A percentile compares a stretch with the other conserved stretches of the same genome.
Evolutionary conservation across 1,140 invertebrate genomes (phyloP).

Genomic region (Mizuhopecten yessoensis): DNA sequence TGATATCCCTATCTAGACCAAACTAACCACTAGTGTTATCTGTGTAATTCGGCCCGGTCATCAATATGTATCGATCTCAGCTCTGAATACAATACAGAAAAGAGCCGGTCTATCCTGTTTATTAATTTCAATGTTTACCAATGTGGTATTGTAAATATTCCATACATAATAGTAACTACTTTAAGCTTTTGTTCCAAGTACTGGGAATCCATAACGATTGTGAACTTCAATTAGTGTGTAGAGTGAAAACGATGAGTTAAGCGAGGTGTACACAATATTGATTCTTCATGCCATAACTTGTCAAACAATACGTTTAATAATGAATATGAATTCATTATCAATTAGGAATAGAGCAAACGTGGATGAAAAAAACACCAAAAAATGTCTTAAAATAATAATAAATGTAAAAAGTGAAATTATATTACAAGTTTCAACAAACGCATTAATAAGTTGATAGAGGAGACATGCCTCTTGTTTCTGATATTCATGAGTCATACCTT

Average conservation of each 20-base stretch:
- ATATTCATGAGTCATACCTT: no score
- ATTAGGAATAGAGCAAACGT: no score
- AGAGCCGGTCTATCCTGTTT: not conserved
- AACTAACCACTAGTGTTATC: not conserved
- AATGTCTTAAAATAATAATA: no score
- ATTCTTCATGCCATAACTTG: no score
- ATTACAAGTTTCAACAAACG: no score
- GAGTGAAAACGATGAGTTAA: not conserved
- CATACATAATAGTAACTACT: not conserved
- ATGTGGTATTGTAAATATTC: not conserved
- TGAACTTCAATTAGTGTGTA: not conserved
- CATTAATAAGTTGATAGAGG: no score
- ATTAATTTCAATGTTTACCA: slow-evolving; percentile 7
- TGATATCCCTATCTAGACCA: not conserved
- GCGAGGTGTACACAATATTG: no score
- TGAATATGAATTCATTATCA: no score
- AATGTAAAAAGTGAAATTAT: no score
- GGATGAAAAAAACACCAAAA: no score
- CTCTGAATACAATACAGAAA: not conserved
- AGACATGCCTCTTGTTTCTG: no score
- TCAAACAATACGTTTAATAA: no score
- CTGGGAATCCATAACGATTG: not conserved
- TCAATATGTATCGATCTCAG: not conserved
- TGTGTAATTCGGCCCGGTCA: not conserved
- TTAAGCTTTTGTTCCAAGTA: not conserved